Base-by-base conservation (phyloP, 2,888 invertebrate genomes). In the Protonemura montana region DNA sequence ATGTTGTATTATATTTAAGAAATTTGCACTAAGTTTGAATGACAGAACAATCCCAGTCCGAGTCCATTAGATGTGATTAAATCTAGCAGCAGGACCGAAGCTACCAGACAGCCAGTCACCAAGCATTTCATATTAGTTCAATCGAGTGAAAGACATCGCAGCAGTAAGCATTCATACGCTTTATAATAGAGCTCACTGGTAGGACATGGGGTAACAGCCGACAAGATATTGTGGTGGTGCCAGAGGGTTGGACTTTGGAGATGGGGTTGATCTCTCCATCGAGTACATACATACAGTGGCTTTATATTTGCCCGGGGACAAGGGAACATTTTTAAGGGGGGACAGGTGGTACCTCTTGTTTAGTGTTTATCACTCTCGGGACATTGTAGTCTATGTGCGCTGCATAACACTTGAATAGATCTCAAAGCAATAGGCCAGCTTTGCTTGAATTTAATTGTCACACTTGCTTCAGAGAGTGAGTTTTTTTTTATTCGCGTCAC, bases 141-240 rank as follows among this genome's bases (percentile, higher is more conserved):
- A 59, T 59, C 59, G 59, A 59, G 59, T 21, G 59, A 13, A 59
- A 59, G 59, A 21, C 59, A 59, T 59, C 59, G 59, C 13, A 59
- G 59, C 59, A 59, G 59, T 21, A 21, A 59, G 82, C 29, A 83
- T 59, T 59, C 16, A 59, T 59, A 59, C 59, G 59, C 16, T 83
- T 83, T 41, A 83, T 83, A 83, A 83, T 83, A 83, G 82, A 83
- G 35, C 29, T 41, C 29, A 42, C 59, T 59, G 16, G n/a, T 7
- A 59, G 59, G 82, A 35, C 41, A 83, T 41, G 35, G 82, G 42
- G 26, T 35, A 83, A 29, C 41, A 35, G 10, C 27, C 27, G 28
- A 78, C 78, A 78, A 78, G 78, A 78, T 78, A 27, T 78, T 78
- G 78, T 28, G 78, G 78, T 78, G 78, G 27, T 28, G 5, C 26